Conservation (phyloP, 2,888 invertebrate genomes). For the Paralinhomoeus sp. region DNA sequence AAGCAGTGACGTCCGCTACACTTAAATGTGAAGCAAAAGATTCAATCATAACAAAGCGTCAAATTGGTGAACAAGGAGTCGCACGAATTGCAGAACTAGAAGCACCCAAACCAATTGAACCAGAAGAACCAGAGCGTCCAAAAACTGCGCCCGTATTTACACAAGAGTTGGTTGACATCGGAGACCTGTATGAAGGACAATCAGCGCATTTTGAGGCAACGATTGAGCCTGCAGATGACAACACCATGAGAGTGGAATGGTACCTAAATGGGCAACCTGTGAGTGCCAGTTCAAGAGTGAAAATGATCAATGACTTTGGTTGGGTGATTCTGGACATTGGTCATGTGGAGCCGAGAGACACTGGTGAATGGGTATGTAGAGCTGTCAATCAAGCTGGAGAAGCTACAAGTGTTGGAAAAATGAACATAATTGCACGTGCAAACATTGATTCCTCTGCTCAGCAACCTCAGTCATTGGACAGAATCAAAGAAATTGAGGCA, state of each 20-base stretch:
- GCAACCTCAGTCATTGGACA: slow-evolving; percentile 70
- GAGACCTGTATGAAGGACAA: slow-evolving; percentile 42
- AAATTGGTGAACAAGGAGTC: background rate
- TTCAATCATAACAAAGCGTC: slow-evolving; percentile 3
- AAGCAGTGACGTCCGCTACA: slow-evolving; percentile 63
- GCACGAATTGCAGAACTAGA: slow-evolving; percentile 13
- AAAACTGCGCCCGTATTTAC: slow-evolving; percentile 12
- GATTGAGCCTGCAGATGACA: slow-evolving; percentile 66
- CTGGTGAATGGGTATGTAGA: slow-evolving; percentile 71
- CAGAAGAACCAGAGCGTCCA: slow-evolving; percentile 13
- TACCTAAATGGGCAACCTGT: slow-evolving; percentile 53
- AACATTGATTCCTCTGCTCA: slow-evolving; percentile 66
- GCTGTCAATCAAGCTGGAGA: slow-evolving; percentile 78
- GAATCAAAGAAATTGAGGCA: slow-evolving; percentile 29
- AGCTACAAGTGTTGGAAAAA: slow-evolving; percentile 44
- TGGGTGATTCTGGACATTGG: slow-evolving; percentile 52
- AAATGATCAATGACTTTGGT: slow-evolving; percentile 79
- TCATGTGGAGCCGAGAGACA: slow-evolving; percentile 43
- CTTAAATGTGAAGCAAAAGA: slow-evolving; percentile 2
- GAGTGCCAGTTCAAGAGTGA: slow-evolving; percentile 65
- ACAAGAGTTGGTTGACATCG: slow-evolving; percentile 8
- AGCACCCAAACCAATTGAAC: slow-evolving; percentile 12
- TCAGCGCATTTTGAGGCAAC: slow-evolving; percentile 75
- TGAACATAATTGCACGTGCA: slow-evolving; percentile 14
- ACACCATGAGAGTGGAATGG: slow-evolving; percentile 58